phyloP scores from a whole-genome alignment of 2,797 vertebrate genomes.

The Poeciliopsis paucimaculata region DNA sequence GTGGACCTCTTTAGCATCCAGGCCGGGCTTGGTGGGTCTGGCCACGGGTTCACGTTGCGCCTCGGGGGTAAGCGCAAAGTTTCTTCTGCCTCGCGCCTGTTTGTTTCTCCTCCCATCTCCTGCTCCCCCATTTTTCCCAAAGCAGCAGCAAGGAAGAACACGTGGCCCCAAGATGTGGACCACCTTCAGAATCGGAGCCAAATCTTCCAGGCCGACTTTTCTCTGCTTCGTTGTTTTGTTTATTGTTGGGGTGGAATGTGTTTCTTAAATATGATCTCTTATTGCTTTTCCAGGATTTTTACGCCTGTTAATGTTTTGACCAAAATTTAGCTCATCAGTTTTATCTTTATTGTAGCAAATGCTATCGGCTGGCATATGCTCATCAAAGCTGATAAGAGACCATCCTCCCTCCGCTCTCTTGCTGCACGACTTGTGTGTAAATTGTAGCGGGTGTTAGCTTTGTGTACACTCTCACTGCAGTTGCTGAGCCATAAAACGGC shows the following conservation, averaged over 20 bases:
- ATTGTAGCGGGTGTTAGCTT: slow-evolving; percentile 66
- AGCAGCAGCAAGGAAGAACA: slow-evolving; percentile 52
- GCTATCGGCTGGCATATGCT: slow-evolving; percentile 37
- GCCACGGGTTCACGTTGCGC: slow-evolving; percentile 51
- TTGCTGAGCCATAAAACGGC: slow-evolving; percentile 79
- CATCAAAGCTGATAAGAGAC: slow-evolving; percentile 60
- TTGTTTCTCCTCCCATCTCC: slow-evolving; percentile 52
- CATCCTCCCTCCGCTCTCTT: slow-evolving; percentile 36
- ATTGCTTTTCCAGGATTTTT: slow-evolving; percentile 11
- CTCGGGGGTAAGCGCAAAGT: slow-evolving; percentile 43
- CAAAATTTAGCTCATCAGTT: slow-evolving; percentile 24
- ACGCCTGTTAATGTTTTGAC: not conserved
- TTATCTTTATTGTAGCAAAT: slow-evolving; percentile 39
- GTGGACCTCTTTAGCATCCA: slow-evolving; percentile 24
- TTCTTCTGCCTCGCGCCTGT: slow-evolving; percentile 39
- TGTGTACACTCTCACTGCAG: slow-evolving; percentile 75
- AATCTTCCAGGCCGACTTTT: slow-evolving; percentile 28
- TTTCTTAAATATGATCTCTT: slow-evolving; percentile 50
- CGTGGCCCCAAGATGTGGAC: slow-evolving; percentile 77
- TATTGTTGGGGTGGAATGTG: slow-evolving; percentile 21
- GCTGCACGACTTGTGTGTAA: slow-evolving; percentile 63
- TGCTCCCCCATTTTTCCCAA: slow-evolving; percentile 20
- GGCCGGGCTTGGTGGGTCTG: slow-evolving; percentile 42
- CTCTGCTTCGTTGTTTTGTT: slow-evolving; percentile 50
- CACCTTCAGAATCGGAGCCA: slow-evolving; percentile 57